Conservation (phyloP, 1,140 invertebrate species). For the Prorops nasuta region DNA sequence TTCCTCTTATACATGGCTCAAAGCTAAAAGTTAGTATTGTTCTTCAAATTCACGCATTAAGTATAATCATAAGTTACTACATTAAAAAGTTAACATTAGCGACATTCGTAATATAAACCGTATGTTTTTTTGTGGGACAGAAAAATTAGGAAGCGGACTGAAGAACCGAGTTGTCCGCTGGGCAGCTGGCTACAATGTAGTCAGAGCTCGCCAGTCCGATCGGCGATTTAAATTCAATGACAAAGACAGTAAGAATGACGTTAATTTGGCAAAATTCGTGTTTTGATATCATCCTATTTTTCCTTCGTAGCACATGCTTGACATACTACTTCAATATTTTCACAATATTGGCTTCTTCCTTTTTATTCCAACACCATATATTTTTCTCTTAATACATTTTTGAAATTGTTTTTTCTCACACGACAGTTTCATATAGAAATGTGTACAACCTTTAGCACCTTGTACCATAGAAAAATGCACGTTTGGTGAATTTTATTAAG, state of each 20-base stretch:
- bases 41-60: neutral
- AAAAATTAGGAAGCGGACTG: slow-evolving; percentile 39
- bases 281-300: slow-evolving; percentile 22
- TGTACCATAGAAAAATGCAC: no score
- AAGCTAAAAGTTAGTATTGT: slow-evolving; percentile 88
- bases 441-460: no score
- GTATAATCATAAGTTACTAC: no score
- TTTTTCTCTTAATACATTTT: slow-evolving; percentile 10
- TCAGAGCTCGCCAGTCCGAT: slow-evolving; percentile 53
- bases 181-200: slow-evolving; percentile 55
- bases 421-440: no score
- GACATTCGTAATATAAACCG: neutral
- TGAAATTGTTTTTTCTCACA: no score
- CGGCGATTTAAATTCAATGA: slow-evolving; percentile 55
- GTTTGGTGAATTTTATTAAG: no score
- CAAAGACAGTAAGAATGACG: slow-evolving; percentile 51
- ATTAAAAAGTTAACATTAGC: neutral
- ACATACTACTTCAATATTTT: slow-evolving; percentile 23
- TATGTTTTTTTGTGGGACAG: slow-evolving; percentile 35
- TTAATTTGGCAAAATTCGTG: slow-evolving; percentile 29
- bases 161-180: slow-evolving; percentile 49
- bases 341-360: slow-evolving; percentile 13
- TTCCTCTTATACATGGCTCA: slow-evolving; percentile 86
- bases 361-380: neutral
- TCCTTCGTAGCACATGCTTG: slow-evolving; percentile 36